A percentile compares a stretch with the other conserved stretches of the same genome.
These are phyloP conservation scores for Vanacampus margaritifer DNA, from an alignment of 2,113 vertebrate species.

Conservation along the genomic window DNA sequence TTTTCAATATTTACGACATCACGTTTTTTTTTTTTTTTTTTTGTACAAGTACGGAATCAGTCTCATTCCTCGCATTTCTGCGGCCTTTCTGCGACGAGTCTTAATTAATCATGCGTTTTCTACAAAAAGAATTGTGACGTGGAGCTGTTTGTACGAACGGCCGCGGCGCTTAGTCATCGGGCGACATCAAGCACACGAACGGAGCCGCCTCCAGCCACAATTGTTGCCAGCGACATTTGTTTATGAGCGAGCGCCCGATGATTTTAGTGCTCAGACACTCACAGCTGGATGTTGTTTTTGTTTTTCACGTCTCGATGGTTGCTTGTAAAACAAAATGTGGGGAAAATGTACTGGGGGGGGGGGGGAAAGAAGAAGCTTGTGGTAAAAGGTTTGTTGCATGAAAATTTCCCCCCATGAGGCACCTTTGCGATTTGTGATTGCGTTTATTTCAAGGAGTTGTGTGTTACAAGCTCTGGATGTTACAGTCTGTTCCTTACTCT, in stretches of 20 bases:
- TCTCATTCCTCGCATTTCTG: slow-evolving; percentile 53
- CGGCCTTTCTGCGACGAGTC: slow-evolving; percentile 49
- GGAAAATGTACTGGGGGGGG: not conserved
- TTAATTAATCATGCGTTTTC: slow-evolving; percentile 46
- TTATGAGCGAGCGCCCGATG: slow-evolving; percentile 23
- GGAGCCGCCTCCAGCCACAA: slow-evolving; percentile 24
- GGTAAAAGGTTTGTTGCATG: slow-evolving; percentile 29
- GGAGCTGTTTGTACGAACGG: slow-evolving; percentile 37
- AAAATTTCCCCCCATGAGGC: slow-evolving; percentile 14
- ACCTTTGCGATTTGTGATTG: slow-evolving; percentile 27
- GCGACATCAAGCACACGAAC: slow-evolving; percentile 36
- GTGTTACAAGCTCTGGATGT: slow-evolving; percentile 43
- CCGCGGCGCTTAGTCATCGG: slow-evolving; percentile 35
- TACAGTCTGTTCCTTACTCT: slow-evolving; percentile 40
- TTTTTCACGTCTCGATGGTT: slow-evolving; percentile 15
- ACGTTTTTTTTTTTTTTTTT: slow-evolving; percentile 28
- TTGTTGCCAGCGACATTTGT: slow-evolving; percentile 20
- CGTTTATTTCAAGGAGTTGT: slow-evolving; percentile 44
- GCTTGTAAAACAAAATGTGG: slow-evolving; percentile 3
- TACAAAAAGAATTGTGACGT: slow-evolving; percentile 35
- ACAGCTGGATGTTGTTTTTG: slow-evolving; percentile 22
- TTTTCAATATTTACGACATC: slow-evolving; percentile 54
- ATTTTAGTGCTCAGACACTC: slow-evolving; percentile 23
- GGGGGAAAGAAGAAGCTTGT: too few relatives aligned
- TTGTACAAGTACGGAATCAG: slow-evolving; percentile 32